Percentiles rank a stretch among this genome's conserved stretches.
phyloP scores from a whole-genome alignment of 2,113 vertebrate genomes.

The Callipepla californica region DNA sequence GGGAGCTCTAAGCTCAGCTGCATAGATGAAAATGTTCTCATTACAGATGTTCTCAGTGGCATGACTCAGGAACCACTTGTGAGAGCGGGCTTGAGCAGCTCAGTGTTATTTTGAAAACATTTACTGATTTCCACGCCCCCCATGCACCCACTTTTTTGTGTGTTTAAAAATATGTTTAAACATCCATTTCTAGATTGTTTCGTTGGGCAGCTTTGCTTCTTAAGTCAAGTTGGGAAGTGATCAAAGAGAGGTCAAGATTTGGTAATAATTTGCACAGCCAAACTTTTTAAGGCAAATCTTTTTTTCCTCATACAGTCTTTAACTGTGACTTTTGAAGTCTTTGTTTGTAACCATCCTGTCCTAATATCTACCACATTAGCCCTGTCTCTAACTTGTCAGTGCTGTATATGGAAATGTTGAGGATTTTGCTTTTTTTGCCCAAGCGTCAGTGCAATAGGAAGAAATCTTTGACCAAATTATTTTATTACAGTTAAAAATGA shows the following conservation, averaged over 20 bases:
- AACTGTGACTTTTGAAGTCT: not conserved
- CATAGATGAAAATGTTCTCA: not conserved
- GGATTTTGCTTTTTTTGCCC: not conserved
- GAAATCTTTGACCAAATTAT: not conserved
- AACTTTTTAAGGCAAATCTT: not conserved
- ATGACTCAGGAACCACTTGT: not conserved
- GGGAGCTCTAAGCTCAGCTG: not conserved
- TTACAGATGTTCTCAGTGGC: not conserved
- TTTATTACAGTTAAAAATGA: not conserved
- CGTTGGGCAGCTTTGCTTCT: not conserved
- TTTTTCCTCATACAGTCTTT: not conserved
- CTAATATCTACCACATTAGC: not conserved
- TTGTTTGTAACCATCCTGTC: not conserved
- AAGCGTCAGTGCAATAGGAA: rapidly evolving
- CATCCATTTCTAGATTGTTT: not conserved
- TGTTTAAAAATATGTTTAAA: not conserved
- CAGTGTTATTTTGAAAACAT: not conserved
- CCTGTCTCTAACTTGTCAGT: not conserved
- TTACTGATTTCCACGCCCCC: not conserved
- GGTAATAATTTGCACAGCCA: not conserved
- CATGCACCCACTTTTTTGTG: not conserved
- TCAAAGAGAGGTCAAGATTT: not conserved
- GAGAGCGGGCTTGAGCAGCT: not conserved
- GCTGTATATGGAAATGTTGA: not conserved
- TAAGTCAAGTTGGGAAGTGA: not conserved